Evolutionary conservation across 2,113 vertebrate genomes (phyloP).

Genomic region (Opisthocomus hoazin): DNA sequence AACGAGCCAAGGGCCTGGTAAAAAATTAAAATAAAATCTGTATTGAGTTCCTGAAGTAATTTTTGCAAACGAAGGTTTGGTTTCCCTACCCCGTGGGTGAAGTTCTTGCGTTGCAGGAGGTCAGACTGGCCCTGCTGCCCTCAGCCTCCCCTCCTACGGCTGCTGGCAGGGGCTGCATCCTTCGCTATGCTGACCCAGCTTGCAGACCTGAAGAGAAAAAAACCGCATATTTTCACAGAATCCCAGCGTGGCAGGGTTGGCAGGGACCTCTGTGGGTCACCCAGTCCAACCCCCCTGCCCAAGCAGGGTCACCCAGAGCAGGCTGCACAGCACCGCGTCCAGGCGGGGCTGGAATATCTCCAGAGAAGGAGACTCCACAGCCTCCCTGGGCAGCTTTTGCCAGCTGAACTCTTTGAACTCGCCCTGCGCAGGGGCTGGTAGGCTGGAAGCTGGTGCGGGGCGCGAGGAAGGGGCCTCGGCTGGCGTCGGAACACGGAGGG

Average conservation of each 20-base stretch:
- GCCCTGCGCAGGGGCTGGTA: rapidly evolving
- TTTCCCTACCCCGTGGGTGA: neutral
- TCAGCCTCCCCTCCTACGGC: rapidly evolving
- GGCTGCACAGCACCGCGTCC: too few relatives aligned
- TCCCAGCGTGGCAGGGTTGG: too few relatives aligned
- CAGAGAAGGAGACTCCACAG: too few relatives aligned
- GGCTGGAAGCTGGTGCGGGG: neutral
- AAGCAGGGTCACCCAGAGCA: too few relatives aligned
- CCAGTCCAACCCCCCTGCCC: too few relatives aligned
- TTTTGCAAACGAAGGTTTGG: neutral
- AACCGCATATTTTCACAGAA: too few relatives aligned
- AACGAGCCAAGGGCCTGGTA: neutral
- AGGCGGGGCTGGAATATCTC: too few relatives aligned
- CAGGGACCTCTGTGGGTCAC: too few relatives aligned
- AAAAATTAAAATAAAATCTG: neutral
- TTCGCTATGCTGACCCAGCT: neutral
- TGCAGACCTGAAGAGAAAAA: neutral
- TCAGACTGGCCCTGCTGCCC: neutral
- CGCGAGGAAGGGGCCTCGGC: neutral
- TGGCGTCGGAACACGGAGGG: neutral
- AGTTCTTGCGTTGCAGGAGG: rapidly evolving
- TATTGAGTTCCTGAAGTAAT: neutral
- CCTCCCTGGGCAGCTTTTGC: too few relatives aligned
- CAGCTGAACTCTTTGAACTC: neutral
- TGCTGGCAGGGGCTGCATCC: neutral